A percentile compares a stretch with the other conserved stretches of the same genome.
phyloP scores from a whole-genome alignment of 2,797 vertebrate species.

The Danio albolineatus region DNA sequence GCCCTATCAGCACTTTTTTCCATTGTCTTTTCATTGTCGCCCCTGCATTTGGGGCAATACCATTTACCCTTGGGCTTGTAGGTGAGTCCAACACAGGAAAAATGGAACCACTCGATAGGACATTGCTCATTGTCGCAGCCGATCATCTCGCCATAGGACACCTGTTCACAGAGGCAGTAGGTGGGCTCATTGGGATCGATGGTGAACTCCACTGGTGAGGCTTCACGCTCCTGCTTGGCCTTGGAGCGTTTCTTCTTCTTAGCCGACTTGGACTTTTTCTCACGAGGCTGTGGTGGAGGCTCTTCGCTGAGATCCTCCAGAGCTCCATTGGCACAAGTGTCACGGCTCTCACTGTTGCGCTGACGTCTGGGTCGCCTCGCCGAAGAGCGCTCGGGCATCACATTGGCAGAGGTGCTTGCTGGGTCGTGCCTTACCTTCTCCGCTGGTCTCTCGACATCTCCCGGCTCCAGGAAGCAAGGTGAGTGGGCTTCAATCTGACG shows the following conservation, averaged over 20 bases:
- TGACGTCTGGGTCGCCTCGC: slow-evolving; percentile 89
- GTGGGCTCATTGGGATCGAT: slow-evolving; percentile 98
- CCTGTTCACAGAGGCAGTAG: slow-evolving; percentile 97
- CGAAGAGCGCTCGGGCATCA: slow-evolving; percentile 84
- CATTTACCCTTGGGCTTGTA: slow-evolving; percentile 99
- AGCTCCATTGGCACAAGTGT: slow-evolving; percentile 90
- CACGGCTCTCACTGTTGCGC: slow-evolving; percentile 93
- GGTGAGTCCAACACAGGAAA: slow-evolving; percentile 95
- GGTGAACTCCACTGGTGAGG: slow-evolving; percentile 92
- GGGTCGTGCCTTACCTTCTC: slow-evolving; percentile 79
- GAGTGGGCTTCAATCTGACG: slow-evolving; percentile 95
- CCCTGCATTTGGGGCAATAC: slow-evolving; percentile 98
- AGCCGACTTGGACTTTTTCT: slow-evolving; percentile 93
- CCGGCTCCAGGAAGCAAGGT: slow-evolving; percentile 87
- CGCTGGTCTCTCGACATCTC: slow-evolving; percentile 80
- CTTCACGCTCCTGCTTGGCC: slow-evolving; percentile 92
- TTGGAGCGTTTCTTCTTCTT: slow-evolving; percentile 99
- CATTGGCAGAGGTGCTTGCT: slow-evolving; percentile 43
- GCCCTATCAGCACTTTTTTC: slow-evolving; percentile 97
- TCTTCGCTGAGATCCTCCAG: slow-evolving; percentile 86
- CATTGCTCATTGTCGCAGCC: slow-evolving; percentile 98
- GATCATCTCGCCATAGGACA: slow-evolving; percentile 98
- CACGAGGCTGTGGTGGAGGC: slow-evolving; percentile 83
- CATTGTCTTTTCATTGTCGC: slow-evolving; percentile 99
- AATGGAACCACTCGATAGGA: slow-evolving; percentile 99